Evolutionary conservation across 2,888 invertebrate genomes (phyloP), one percentile per base, ranked within the genome.

Genomic region (Slavum lentiscoides): DNA sequence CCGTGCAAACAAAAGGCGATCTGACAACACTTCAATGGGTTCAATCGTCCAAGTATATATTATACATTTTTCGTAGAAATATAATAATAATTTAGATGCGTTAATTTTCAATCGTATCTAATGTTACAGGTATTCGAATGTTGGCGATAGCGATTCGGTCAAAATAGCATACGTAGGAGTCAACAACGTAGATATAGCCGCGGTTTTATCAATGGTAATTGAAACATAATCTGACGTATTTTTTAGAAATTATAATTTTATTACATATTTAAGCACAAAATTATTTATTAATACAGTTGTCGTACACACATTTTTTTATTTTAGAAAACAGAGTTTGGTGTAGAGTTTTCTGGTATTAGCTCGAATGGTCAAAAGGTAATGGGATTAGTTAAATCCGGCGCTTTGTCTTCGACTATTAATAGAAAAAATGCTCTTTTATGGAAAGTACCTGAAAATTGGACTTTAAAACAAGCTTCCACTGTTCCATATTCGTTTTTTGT

Each of bases 401-500:
- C 83, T 11, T 67, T 82, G 4, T 83, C 83, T 58, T 77, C 83
- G 30, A 37, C 58, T 17, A 49, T 83, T 0, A 55, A 82, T 21
- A 81, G 83, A 11, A 84, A 84, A 83, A 84, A 85, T 19, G 83
- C 86, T 13, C 85, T 87, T 62, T 80, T 83, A 6, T 89, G 89
- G 89, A 82, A 85, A n/a, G 86, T 89, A 15, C 89, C 89, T 0
- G 85, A 86, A 7, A 81, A 83, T 6, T 90, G 89, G 89, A 86
- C 86, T 19, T 84, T 89, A 82, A 87, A 88, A 83, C 88, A 89
- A 80, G 89, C 89, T 30, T 87, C 88, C 7, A 88, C 89, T 13
- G 88, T 90, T 2, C 89, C 90, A 2, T 87, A 89, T 7, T 88
- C 88, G 11, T 90, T 89, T 83, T 85, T 88, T 37, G 88, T 89